phyloP scores from a whole-genome alignment of 1,140 invertebrate genomes.

The Drosophila setifemur region DNA sequence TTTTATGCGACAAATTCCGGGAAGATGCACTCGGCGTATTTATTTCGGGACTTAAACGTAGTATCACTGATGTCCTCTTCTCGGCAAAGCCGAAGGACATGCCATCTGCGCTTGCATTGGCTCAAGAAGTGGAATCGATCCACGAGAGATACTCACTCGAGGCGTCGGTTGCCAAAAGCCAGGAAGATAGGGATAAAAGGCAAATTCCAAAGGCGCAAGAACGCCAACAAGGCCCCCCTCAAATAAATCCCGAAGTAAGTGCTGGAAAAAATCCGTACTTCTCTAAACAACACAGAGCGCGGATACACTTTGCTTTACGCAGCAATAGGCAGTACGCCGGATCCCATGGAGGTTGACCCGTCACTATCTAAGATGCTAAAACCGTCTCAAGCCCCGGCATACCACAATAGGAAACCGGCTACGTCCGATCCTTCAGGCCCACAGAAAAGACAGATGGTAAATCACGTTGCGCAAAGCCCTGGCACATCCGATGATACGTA shows the following conservation, averaged over 20 bases:
- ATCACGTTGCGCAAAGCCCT: not conserved
- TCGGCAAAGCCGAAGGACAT: conserved; percentile 4
- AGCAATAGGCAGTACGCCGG: too few species aligned
- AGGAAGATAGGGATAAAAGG: conserved; percentile 6
- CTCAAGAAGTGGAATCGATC: too few species aligned
- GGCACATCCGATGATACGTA: not conserved
- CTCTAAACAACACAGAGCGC: conserved; percentile 1
- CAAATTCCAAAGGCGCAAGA: conserved; percentile 3
- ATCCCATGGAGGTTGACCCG: not conserved
- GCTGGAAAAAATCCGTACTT: conserved; percentile 8
- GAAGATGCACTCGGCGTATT: too few species aligned
- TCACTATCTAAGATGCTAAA: not conserved
- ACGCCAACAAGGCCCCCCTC: not conserved
- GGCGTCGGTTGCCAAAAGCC: conserved; percentile 1
- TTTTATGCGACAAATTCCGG: too few species aligned
- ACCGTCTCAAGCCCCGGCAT: not conserved
- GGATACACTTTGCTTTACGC: too few species aligned
- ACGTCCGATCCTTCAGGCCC: too few species aligned
- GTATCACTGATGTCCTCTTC: conserved; percentile 4
- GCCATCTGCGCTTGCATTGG: conserved; percentile 1
- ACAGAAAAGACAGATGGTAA: not conserved
- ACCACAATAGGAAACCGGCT: not conserved
- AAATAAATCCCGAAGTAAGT: not conserved
- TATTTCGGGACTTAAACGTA: conserved; percentile 17
- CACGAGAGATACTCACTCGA: conserved; percentile 1